Percentiles rank a stretch among this genome's conserved stretches.
Conservation (phyloP, 2,797 vertebrate species). For the Acomys russatus region DNA sequence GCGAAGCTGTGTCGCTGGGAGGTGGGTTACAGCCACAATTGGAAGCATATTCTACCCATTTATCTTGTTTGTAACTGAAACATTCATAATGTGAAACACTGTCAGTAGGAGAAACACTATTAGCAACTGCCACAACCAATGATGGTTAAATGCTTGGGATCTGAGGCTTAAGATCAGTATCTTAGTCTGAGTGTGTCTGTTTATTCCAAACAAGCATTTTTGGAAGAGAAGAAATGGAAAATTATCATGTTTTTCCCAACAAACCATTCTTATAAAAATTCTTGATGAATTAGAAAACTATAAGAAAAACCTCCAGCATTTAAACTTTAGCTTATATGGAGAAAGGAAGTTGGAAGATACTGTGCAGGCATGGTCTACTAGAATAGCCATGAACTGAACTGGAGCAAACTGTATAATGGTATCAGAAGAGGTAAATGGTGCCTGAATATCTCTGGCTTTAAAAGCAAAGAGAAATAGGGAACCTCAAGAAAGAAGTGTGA, state of each 20-base stretch:
- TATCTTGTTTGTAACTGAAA: conserved; percentile 54
- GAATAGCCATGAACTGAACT: neutral
- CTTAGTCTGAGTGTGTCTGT: conserved; percentile 59
- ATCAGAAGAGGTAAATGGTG: neutral
- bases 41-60: neutral
- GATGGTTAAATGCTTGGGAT: conserved; percentile 53
- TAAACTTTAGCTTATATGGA: conserved; percentile 19
- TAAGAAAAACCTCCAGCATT: conserved; percentile 40
- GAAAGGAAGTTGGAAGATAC: neutral
- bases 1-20: neutral
- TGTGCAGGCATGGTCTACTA: neutral
- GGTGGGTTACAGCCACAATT: neutral
- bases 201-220: conserved; percentile 53
- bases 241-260: conserved; percentile 16
- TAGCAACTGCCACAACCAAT: conserved; percentile 44
- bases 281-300: conserved; percentile 36
- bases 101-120: conserved; percentile 30
- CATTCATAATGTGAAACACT: conserved; percentile 26
- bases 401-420: neutral
- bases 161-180: conserved; percentile 55
- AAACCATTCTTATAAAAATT: conserved; percentile 34
- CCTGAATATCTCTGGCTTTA: neutral
- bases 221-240: conserved; percentile 50
- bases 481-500: neutral
- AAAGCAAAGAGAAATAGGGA: neutral